Conservation (phyloP, 1,140 invertebrate species). For the Heliothis virescens region DNA sequence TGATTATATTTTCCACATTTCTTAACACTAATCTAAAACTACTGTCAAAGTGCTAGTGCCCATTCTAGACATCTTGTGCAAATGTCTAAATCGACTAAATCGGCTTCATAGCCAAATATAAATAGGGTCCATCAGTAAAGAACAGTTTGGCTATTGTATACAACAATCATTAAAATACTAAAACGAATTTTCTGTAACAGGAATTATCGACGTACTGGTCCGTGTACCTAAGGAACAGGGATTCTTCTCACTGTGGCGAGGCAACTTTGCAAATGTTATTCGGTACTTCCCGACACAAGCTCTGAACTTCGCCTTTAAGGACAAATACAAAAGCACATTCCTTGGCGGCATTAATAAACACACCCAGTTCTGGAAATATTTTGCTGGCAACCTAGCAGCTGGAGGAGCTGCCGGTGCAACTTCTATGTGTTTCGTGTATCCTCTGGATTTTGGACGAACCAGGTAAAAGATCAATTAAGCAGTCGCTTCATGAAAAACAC, state of each 20-base stretch:
- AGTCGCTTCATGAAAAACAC: too few relatives aligned
- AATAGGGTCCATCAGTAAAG: too few relatives aligned
- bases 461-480: conserved; percentile 81
- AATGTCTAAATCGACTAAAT: too few relatives aligned
- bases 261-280: conserved; percentile 97
- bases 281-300: conserved; percentile 98
- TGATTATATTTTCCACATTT: too few relatives aligned
- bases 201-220: conserved; percentile 95
- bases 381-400: conserved; percentile 95
- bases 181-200: conserved; percentile 74
- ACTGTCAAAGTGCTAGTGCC: too few relatives aligned
- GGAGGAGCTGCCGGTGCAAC: conserved; percentile 98
- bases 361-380: conserved; percentile 95
- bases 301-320: conserved; percentile 98
- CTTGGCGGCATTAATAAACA: conserved; percentile 95
- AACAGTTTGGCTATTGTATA: too few relatives aligned
- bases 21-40: too few relatives aligned
- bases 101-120: too few relatives aligned
- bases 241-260: conserved; percentile 95
- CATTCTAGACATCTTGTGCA: too few relatives aligned
- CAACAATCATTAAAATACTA: too few relatives aligned
- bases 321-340: conserved; percentile 95
- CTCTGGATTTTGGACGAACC: conserved; percentile 97
- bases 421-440: conserved; percentile 98
- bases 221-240: conserved; percentile 96